Conservation (phyloP, 2,888 invertebrate species). For the Drosophila multiciliata region DNA sequence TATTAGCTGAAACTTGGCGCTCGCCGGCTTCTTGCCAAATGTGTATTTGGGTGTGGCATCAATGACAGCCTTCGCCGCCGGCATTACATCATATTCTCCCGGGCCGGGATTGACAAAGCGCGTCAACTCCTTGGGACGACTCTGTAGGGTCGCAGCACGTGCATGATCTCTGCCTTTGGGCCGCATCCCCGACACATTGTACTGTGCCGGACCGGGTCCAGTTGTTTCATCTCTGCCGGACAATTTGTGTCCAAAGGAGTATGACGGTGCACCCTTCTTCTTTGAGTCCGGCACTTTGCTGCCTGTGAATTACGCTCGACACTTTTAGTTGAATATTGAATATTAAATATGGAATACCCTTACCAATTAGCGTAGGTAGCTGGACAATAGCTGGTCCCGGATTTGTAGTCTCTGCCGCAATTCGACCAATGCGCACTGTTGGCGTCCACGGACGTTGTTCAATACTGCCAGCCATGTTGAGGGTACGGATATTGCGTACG, state of each 20-base stretch:
- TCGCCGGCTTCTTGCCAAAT: constrained; percentile 89
- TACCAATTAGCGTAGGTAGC: constrained; percentile 93
- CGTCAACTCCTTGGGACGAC: constrained; percentile 86
- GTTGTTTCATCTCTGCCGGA: constrained; percentile 86
- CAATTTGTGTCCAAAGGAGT: constrained; percentile 90
- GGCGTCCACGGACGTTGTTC: constrained; percentile 96
- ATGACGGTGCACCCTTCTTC: constrained; percentile 91
- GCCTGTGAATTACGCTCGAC: constrained; percentile 85
- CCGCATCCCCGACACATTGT: constrained; percentile 94
- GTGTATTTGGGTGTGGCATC: constrained; percentile 89
- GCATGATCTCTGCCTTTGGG: constrained; percentile 92
- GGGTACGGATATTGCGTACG: constrained; percentile 50
- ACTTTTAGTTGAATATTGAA: not conserved
- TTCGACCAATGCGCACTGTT: constrained; percentile 94
- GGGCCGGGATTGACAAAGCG: constrained; percentile 91
- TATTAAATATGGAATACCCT: constrained; percentile 46
- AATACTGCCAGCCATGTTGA: constrained; percentile 87
- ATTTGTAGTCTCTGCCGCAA: constrained; percentile 93
- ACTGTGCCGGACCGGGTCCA: constrained; percentile 96
- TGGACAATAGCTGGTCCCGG: constrained; percentile 95
- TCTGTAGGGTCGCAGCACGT: constrained; percentile 92
- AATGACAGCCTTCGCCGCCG: constrained; percentile 86
- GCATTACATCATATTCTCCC: constrained; percentile 94
- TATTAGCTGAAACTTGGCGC: constrained; percentile 87
- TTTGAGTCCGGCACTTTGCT: constrained; percentile 92